These are phyloP conservation scores for Cyanoderma ruficeps DNA, from an alignment of 2,113 vertebrate species.

Conservation along the genomic window DNA sequence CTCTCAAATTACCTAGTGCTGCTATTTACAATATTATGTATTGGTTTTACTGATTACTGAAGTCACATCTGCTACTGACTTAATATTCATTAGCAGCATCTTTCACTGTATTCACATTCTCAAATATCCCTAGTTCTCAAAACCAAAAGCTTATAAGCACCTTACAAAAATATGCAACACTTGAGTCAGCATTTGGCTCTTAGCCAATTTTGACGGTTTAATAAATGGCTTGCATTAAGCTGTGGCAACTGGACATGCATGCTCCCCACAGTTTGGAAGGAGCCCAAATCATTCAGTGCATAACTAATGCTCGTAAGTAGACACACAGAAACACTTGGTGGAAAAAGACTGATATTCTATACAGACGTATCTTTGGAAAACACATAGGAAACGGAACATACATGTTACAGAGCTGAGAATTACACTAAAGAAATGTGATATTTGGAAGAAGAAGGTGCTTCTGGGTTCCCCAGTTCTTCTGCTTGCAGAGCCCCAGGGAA, in stretches of 20 bases:
- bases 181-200: constrained; percentile 4
- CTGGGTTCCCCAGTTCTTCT: background rate
- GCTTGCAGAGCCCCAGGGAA: background rate
- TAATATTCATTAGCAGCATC: background rate
- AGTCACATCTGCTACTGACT: background rate
- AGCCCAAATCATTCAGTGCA: background rate
- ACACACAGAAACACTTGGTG: background rate
- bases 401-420: background rate
- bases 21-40: background rate
- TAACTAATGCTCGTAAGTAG: constrained; percentile 21
- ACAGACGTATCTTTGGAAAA: background rate
- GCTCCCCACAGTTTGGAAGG: background rate
- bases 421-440: background rate
- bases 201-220: constrained; percentile 5
- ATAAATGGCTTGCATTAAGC: constrained; percentile 3
- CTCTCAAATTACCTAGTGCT: background rate
- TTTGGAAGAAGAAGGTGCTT: background rate
- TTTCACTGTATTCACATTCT: background rate
- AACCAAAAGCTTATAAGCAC: background rate
- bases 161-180: constrained; percentile 10
- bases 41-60: background rate
- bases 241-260: background rate
- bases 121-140: background rate
- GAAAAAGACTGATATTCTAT: background rate
- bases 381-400: background rate